Evolutionary conservation across 2,888 invertebrate species (phyloP), one percentile per base, ranked within the genome.

Genomic region (Leptothorax acervorum): DNA sequence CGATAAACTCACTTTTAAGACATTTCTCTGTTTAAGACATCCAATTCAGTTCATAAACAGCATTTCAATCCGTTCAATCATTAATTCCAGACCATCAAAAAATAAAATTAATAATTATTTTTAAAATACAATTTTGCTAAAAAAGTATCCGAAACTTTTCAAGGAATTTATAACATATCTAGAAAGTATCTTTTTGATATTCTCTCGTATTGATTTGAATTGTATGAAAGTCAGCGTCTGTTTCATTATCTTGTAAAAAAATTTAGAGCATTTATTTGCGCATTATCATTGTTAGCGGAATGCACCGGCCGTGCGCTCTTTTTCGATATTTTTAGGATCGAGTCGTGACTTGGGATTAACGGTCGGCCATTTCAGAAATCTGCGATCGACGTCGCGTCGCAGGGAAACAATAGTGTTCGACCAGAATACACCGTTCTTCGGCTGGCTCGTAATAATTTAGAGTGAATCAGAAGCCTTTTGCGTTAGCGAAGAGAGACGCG

Each of bases 401-500:
- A 31, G 23, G 28, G 28, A 60, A 60, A 79, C 74, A 79, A 81
- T 81, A 81, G 23, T 12, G 60, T 48, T 81, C 74, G 60, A 81
- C 79, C 79, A 81, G 79, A 81, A 81, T 81, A 81, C 79, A 35
- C 74, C 28, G 60, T 81, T 81, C 75, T 39, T 81, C 57, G 74
- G 73, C 60, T 74, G 79, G 39, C 48, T 60, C 35, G 48, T 60
- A 81, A 73, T 79, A 79, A 81, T 60, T 81, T 81, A 81, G 60
- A 28, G 8, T 81, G 79, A 81, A 74, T 81, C 74, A 81, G 74
- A 48, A 74, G 39, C 39, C 79, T 74, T 45, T 60, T 39, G 74
- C 79, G 23, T 79, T 78, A 79, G 57, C 18, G 60, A 35, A 45
- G 39, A 48, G 35, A 79, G 35, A 60, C 57, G 23, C 35, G 18